Evolutionary conservation across 2,113 vertebrate species (phyloP).

Genomic region (Micronycteris hirsuta): DNA sequence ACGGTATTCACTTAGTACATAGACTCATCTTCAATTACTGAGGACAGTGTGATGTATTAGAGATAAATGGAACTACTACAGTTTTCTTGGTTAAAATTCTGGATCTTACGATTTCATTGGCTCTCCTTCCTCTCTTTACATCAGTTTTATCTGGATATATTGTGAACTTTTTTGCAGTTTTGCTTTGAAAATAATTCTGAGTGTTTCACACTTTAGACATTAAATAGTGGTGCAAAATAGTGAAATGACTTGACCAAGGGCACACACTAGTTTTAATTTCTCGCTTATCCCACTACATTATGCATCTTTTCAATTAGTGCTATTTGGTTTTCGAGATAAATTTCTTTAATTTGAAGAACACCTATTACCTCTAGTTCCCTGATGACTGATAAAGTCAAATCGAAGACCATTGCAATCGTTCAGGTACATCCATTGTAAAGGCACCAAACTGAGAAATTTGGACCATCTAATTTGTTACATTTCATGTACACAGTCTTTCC

Average conservation of each 20-base stretch:
- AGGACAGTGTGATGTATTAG: not conserved
- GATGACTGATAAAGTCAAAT: not conserved
- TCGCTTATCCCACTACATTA: not conserved
- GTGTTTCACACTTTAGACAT: not conserved
- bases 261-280: not conserved
- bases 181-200: not conserved
- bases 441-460: not conserved
- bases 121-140: not conserved
- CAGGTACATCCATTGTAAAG: not conserved
- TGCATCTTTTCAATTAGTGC: not conserved
- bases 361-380: not conserved
- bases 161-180: not conserved
- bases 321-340: slow-evolving; percentile 1
- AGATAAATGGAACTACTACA: not conserved
- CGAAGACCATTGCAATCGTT: not conserved
- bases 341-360: not conserved
- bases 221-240: not conserved
- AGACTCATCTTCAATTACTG: not conserved
- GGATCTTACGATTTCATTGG: not conserved
- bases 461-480: not conserved
- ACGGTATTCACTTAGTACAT: not conserved
- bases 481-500: not conserved
- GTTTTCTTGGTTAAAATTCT: not conserved
- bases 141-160: not conserved
- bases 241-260: not conserved